Conservation (phyloP, 1,140 invertebrate species). For the Oncopodura yosiiana region DNA sequence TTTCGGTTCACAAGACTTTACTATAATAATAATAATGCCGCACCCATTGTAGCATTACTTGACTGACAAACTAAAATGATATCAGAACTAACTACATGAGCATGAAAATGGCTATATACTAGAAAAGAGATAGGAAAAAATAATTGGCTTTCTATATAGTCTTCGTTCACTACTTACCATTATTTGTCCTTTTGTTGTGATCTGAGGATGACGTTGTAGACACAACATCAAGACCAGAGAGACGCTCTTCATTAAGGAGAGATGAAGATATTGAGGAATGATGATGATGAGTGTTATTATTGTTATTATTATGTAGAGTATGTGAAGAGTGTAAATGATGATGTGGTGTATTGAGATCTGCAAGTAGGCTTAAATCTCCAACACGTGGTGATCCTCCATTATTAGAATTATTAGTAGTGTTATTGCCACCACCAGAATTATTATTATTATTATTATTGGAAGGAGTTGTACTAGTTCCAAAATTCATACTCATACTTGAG, state of each 20-base stretch:
- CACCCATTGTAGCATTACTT: no score
- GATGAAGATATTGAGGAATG: slow-evolving; percentile 19
- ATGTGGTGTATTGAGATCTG: slow-evolving; percentile 19
- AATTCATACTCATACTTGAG: slow-evolving; percentile 22
- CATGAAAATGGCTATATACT: not conserved
- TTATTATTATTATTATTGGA: not conserved
- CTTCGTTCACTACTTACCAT: slow-evolving; percentile 5
- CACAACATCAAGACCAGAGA: slow-evolving; percentile 13
- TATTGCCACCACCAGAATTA: slow-evolving; percentile 1
- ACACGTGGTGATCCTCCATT: not conserved
- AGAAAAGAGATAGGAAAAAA: not conserved
- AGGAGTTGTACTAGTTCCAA: not conserved
- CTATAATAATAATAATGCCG: no score
- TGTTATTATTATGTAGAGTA: slow-evolving; percentile 12
- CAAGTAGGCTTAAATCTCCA: slow-evolving; percentile 2
- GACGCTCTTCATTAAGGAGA: slow-evolving; percentile 22
- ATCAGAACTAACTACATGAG: no score
- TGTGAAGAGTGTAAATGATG: slow-evolving; percentile 21
- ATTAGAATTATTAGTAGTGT: not conserved
- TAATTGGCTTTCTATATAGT: not conserved
- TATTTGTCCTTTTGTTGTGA: slow-evolving; percentile 15
- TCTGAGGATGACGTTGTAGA: slow-evolving; percentile 20
- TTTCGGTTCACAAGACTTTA: no score
- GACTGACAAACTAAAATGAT: no score
- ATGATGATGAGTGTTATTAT: slow-evolving; percentile 15